These are phyloP conservation scores for Coregonus ussuriensis DNA, from an alignment of 2,797 vertebrate species.

Conservation along the genomic window DNA sequence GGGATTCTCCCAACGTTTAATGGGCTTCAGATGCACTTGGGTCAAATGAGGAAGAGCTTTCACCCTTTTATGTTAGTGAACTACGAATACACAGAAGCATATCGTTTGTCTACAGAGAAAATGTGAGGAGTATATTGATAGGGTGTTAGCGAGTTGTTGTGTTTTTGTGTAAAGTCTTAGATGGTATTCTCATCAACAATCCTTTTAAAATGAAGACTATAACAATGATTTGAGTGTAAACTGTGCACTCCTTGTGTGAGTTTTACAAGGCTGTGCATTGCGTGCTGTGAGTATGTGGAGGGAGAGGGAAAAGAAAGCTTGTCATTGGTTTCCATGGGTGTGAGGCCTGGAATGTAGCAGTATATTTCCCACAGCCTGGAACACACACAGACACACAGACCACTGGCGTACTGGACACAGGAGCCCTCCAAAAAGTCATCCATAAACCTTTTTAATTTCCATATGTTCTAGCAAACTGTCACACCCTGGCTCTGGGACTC, in stretches of 20 bases:
- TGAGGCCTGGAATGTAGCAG: slow-evolving; percentile 43
- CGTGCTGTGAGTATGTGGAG: slow-evolving; percentile 11
- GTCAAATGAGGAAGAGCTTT: slow-evolving; percentile 17
- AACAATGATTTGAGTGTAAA: slow-evolving; percentile 7
- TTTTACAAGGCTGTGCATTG: slow-evolving; percentile 14
- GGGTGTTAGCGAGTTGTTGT: background rate
- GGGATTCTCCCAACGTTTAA: slow-evolving; percentile 24
- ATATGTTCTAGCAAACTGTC: too few species aligned
- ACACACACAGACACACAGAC: slow-evolving; percentile 18
- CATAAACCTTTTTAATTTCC: too few species aligned
- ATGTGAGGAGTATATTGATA: background rate
- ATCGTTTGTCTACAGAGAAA: background rate
- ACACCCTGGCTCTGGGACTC: too few species aligned
- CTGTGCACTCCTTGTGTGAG: background rate
- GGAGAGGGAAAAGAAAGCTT: slow-evolving; percentile 40
- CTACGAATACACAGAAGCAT: background rate
- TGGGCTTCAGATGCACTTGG: slow-evolving; percentile 35
- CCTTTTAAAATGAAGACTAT: background rate
- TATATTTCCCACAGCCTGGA: slow-evolving; percentile 37
- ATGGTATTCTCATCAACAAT: background rate
- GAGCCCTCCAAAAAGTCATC: too few species aligned
- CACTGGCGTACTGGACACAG: too few species aligned
- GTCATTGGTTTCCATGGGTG: slow-evolving; percentile 50
- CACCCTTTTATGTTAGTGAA: background rate
- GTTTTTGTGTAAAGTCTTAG: background rate